These are phyloP conservation scores for Drosophila arizonae DNA, from an alignment of 1,140 invertebrate species.

Conservation along the genomic window DNA sequence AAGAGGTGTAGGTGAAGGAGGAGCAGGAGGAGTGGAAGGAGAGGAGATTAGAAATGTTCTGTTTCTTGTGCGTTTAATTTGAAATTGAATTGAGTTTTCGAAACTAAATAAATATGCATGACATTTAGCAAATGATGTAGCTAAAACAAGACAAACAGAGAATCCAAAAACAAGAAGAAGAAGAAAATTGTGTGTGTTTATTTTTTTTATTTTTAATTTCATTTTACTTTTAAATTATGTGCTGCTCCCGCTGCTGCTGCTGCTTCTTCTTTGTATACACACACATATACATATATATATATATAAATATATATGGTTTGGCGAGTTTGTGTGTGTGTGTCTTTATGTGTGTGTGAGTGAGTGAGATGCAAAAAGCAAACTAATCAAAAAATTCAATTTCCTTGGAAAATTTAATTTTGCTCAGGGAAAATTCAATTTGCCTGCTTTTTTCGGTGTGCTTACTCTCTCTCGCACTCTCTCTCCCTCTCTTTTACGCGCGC, in stretches of 20 bases:
- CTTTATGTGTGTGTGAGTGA: conserved; percentile 47
- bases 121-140: conserved; percentile 14
- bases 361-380: conserved; percentile 79
- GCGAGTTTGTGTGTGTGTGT: conserved; percentile 42
- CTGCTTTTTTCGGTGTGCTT: conserved; percentile 63
- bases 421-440: conserved; percentile 81
- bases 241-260: conserved; percentile 34
- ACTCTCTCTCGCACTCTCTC: conserved; percentile 19
- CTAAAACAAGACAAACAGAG: conserved; percentile 17
- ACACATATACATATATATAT: neutral
- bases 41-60: neutral
- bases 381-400: conserved; percentile 82
- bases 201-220: conserved; percentile 74
- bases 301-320: neutral
- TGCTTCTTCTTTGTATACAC: conserved; percentile 9
- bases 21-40: neutral
- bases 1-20: neutral
- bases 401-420: conserved; percentile 81
- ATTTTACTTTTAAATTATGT: conserved; percentile 79
- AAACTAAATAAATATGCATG: conserved; percentile 18
- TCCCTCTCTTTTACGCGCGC: conserved; percentile 4
- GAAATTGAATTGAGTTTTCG: conserved; percentile 32
- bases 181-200: conserved; percentile 46
- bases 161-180: neutral
- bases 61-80: conserved; percentile 26